Evolutionary conservation across 2,113 vertebrate genomes (phyloP).

Genomic region (Herpetotheres cachinnans): DNA sequence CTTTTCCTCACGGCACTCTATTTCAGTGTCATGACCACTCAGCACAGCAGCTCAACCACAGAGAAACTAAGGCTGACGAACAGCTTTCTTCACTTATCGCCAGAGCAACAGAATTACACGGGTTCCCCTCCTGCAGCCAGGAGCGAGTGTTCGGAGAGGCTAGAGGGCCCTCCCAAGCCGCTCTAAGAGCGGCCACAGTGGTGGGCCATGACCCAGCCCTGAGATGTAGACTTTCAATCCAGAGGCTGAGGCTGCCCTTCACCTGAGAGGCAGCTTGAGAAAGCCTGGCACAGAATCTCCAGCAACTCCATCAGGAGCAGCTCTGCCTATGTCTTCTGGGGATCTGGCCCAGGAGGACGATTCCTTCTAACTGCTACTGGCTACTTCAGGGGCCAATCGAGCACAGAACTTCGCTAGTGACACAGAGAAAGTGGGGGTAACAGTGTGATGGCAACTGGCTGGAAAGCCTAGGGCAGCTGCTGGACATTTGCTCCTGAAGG

Average conservation of each 20-base stretch:
- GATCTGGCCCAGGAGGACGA: neutral
- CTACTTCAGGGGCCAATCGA: neutral
- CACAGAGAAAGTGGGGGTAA: neutral
- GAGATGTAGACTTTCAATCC: neutral
- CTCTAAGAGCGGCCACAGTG: neutral
- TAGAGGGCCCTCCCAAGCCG: neutral
- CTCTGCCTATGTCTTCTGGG: neutral
- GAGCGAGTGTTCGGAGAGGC: neutral
- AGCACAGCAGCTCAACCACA: neutral
- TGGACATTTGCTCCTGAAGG: neutral
- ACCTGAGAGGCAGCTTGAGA: neutral
- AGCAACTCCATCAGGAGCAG: neutral
- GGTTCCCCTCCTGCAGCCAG: neutral
- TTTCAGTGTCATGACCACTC: neutral
- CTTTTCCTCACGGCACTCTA: neutral
- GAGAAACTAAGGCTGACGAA: neutral
- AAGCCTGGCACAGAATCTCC: neutral
- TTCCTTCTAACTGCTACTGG: neutral
- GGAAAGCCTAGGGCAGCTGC: neutral
- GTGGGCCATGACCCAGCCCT: accelerated
- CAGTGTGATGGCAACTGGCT: neutral
- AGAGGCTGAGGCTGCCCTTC: neutral
- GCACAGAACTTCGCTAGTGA: neutral
- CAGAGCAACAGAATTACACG: neutral
- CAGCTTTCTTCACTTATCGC: neutral